Base-by-base conservation (phyloP, 2,888 invertebrate species). In the Protodeltote pygarga region DNA sequence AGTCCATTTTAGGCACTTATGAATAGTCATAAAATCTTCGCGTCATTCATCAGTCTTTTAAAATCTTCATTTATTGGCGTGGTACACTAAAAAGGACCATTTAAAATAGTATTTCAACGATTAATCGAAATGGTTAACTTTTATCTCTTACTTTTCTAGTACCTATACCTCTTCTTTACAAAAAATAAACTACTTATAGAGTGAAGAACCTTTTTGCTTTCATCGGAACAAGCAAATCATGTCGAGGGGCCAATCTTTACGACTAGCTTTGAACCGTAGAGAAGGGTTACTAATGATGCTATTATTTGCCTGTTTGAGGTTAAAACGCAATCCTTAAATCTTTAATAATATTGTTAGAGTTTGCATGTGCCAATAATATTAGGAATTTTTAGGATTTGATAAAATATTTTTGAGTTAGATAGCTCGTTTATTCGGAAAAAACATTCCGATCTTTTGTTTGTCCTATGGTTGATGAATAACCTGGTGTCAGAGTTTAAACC, bases 161-260 rank as follows among this genome's bases (percentile, higher is more conserved):
- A 34, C 16, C 11, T n/a, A n/a, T n/a, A n/a, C n/a, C n/a, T n/a
- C n/a, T n/a, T n/a, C 11, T 25, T 8, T 10, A 54, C 29, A 44
- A 44, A 45, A 59, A 42, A 40, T 48, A 33, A 55, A 35, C 17
- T 25, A 11, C 48, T 58, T 44, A 42, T 19, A 42, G 58, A 32
- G 41, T 17, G 19, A 37, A 33, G 49, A 14, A 28, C 34, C 34
- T 29, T 19, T 32, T 20, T 15, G 27, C 24, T 13, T 25, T 10
- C 9, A 11, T 5, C 11, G 1, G 15, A 23, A 13, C 14, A 19
- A 9, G 21, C 25, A 32, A 34, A 42, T 33, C 28, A 19, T 11
- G 29, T 19, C 24, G 15, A 55, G 49, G 28, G 21, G 15, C 41
- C 38, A 38, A 55, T 48, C 41, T 13, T 28, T 32, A 16, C 8